These are phyloP conservation scores for Corydoras sp. DNA, from an alignment of 2,113 vertebrate genomes.

Conservation along the genomic window DNA sequence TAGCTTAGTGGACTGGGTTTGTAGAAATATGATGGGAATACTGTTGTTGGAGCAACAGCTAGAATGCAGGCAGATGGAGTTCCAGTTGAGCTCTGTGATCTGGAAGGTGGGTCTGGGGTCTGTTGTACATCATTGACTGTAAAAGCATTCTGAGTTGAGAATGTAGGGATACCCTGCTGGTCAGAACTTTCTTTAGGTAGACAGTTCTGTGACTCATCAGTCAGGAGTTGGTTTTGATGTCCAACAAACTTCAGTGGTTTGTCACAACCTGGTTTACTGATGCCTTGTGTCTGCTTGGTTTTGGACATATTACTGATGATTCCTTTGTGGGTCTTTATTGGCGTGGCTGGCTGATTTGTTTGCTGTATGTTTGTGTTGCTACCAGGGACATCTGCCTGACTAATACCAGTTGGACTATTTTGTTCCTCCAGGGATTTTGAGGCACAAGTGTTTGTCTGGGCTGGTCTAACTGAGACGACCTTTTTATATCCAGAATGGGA, in stretches of 20 bases:
- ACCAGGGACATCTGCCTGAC: slow-evolving; percentile 18
- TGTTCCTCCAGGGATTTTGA: slow-evolving; percentile 32
- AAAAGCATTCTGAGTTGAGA: neutral
- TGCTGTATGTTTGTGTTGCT: slow-evolving; percentile 29
- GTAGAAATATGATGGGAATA: slow-evolving; percentile 39
- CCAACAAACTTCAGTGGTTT: slow-evolving; percentile 23
- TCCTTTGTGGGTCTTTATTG: neutral
- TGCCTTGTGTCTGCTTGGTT: neutral
- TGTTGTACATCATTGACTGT: slow-evolving; percentile 13
- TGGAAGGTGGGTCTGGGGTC: slow-evolving; percentile 14
- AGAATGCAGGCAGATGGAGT: slow-evolving; percentile 40
- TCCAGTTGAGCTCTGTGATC: slow-evolving; percentile 28
- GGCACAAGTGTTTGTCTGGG: slow-evolving; percentile 34
- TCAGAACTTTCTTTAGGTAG: slow-evolving; percentile 9
- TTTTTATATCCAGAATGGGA: slow-evolving; percentile 22
- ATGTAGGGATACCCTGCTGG: neutral
- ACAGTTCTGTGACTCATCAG: slow-evolving; percentile 5
- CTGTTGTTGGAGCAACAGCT: slow-evolving; percentile 33
- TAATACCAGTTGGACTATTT: slow-evolving; percentile 30
- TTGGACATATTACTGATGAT: neutral
- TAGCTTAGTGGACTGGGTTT: slow-evolving; percentile 28
- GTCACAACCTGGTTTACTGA: slow-evolving; percentile 11
- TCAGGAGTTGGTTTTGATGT: neutral
- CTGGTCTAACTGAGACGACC: slow-evolving; percentile 27
- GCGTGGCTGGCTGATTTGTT: slow-evolving; percentile 4